A percentile compares a stretch with the other conserved stretches of the same genome.
phyloP scores from a whole-genome alignment of 1,140 invertebrate species.

The Sarcophaga peregrina region DNA sequence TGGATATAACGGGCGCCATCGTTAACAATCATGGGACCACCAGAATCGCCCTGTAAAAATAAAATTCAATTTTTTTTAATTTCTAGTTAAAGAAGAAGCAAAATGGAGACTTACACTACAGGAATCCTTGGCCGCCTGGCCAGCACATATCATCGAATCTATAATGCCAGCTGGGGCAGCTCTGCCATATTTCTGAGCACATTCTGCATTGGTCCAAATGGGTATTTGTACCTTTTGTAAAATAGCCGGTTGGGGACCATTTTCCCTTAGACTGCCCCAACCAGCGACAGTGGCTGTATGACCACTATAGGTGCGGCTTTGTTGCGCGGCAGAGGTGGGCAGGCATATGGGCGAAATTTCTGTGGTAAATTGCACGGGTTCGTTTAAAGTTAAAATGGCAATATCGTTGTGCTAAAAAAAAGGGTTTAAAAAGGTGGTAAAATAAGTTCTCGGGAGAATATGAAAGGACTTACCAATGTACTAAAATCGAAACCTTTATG shows the following conservation, averaged over 20 bases:
- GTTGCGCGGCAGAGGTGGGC: conserved; percentile 70
- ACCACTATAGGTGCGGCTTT: conserved; percentile 71
- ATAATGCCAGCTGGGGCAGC: conserved; percentile 89
- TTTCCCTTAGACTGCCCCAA: conserved; percentile 73
- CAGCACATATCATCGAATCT: conserved; percentile 88
- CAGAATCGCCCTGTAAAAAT: conserved; percentile 84
- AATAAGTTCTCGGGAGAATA: neutral
- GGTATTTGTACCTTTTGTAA: conserved; percentile 86
- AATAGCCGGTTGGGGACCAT: conserved; percentile 82
- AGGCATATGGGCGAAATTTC: conserved; percentile 86
- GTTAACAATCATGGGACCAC: conserved; percentile 88
- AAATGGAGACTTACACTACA: conserved; percentile 79
- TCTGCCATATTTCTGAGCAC: conserved; percentile 82
- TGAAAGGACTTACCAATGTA: conserved; percentile 74
- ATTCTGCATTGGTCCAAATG: conserved; percentile 84
- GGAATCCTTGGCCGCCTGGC: conserved; percentile 83
- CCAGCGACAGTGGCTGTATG: conserved; percentile 83
- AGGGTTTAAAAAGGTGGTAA: neutral
- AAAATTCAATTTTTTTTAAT: neutral
- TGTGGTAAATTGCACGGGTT: conserved; percentile 79
- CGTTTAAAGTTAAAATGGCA: conserved; percentile 84
- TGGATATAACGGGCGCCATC: conserved; percentile 80
- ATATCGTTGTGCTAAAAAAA: conserved; percentile 81
- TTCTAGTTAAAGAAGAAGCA: neutral
- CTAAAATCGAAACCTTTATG: conserved; percentile 86